phyloP scores from a whole-genome alignment of 2,113 vertebrate genomes.

The Scytalopus superciliaris region DNA sequence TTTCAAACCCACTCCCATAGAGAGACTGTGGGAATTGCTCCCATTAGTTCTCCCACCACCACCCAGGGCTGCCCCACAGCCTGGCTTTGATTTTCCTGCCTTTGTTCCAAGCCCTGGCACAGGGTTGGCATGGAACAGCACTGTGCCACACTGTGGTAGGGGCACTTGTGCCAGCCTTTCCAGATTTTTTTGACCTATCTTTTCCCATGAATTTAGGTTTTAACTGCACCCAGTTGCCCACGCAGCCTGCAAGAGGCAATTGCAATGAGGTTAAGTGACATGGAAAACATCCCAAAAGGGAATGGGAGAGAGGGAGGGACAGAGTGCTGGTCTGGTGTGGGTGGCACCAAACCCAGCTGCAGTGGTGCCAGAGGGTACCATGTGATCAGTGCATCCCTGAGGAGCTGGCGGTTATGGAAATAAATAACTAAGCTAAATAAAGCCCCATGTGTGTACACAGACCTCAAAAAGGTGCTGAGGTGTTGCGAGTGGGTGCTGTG shows the following conservation, averaged over 20 bases:
- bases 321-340: neutral
- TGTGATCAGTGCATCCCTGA: neutral
- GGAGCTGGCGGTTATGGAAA: neutral
- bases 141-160: rapidly evolving
- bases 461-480: neutral
- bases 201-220: conserved; percentile 36
- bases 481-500: conserved; percentile 13
- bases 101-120: neutral
- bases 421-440: neutral
- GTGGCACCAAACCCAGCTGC: neutral
- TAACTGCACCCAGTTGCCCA: neutral
- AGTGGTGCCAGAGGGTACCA: rapidly evolving
- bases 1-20: neutral
- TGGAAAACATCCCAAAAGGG: neutral
- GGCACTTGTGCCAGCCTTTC: neutral
- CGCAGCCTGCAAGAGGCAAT: conserved; percentile 1
- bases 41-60: neutral
- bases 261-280: neutral
- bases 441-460: neutral
- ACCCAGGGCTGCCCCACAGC: neutral
- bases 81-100: conserved; percentile 52
- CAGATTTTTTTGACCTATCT: conserved; percentile 47
- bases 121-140: neutral
- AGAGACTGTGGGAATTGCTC: neutral
- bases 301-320: neutral